A percentile compares a stretch with the other conserved stretches of the same genome.
These are phyloP conservation scores for Beaufortia kweichowensis DNA, from an alignment of 2,113 vertebrate species.

Conservation along the genomic window DNA sequence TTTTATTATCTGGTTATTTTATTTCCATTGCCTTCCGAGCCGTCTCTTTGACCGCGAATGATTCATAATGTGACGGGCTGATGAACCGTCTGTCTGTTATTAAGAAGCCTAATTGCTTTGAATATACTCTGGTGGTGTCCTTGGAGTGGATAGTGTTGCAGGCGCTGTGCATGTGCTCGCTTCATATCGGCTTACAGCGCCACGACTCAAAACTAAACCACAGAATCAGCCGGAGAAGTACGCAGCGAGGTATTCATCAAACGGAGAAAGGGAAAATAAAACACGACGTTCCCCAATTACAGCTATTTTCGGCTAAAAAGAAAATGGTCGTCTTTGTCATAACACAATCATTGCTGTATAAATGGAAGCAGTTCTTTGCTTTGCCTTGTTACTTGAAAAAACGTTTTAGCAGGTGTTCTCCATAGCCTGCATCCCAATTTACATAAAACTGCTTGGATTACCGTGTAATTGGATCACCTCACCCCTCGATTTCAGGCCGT, in stretches of 20 bases:
- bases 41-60: slow-evolving; percentile 16
- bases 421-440: slow-evolving; percentile 6
- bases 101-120: slow-evolving; percentile 44
- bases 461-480: slow-evolving; percentile 35
- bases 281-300: slow-evolving; percentile 32
- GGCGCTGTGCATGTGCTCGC: slow-evolving; percentile 16
- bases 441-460: slow-evolving; percentile 29
- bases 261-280: slow-evolving; percentile 2
- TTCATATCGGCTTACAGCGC: slow-evolving; percentile 41
- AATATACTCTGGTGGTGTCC: slow-evolving; percentile 51
- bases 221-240: slow-evolving; percentile 16
- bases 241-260: slow-evolving; percentile 3
- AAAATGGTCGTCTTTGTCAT: slow-evolving; percentile 36
- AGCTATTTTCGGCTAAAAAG: slow-evolving; percentile 12
- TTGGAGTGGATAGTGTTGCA: slow-evolving; percentile 52
- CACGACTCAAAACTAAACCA: slow-evolving; percentile 9
- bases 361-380: slow-evolving; percentile 7
- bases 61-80: slow-evolving; percentile 43
- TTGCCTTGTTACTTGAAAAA: slow-evolving; percentile 25
- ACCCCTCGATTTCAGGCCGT: slow-evolving; percentile 6
- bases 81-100: slow-evolving; percentile 48
- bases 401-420: neutral
- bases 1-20: slow-evolving; percentile 34
- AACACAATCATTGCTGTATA: slow-evolving; percentile 17
- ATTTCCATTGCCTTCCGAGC: slow-evolving; percentile 27